Base-by-base conservation (phyloP, 2,888 invertebrate genomes). In the Dione juno region DNA sequence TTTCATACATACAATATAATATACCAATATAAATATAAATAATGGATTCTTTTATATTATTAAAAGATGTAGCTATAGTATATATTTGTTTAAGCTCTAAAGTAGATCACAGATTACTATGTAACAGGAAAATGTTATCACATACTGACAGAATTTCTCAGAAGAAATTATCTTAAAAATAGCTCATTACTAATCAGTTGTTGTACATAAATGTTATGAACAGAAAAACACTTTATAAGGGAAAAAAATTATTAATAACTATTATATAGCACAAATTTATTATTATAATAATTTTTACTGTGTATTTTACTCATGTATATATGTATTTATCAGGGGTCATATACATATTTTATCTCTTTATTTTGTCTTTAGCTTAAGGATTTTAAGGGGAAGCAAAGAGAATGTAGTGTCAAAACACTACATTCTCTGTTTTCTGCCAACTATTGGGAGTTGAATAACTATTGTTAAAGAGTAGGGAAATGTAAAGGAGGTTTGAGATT, bases 111-210 rank as follows among this genome's bases (percentile, higher is more conserved):
- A 37, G 35, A 67, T 66, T 45, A 28, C 1, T 45, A 16, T 3
- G 48, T 21, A 71, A 53, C 67, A 68, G 71, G 65, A 71, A 71
- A 71, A 68, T 45, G 16, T 68, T 71, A 68, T 71, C 71, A 28
- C 19, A 11, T 11, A 16, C 35, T 6, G 9, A 43, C 43, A 67
- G 41, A 6, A 59, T 43, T 71, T 67, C 67, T 71, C 64, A 52
- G 64, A 68, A 71, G 52, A 59, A 71, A 43, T 64, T 64, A 67
- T 71, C 67, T 71, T 21, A 66, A 53, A 52, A 19, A 70, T 14
- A 66, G 43, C 59, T 40, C 57, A 59, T 43, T 43, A 59, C 59
- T 59, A 43, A 59, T 43, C 59, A 28, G 14, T 59, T 59, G 43
- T 21, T 28, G 28, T 43, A 43, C n/a, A 14, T 28, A n/a, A 43